These are phyloP conservation scores for Leucophora obtusa DNA, from an alignment of 2,888 invertebrate species.

Conservation along the genomic window DNA sequence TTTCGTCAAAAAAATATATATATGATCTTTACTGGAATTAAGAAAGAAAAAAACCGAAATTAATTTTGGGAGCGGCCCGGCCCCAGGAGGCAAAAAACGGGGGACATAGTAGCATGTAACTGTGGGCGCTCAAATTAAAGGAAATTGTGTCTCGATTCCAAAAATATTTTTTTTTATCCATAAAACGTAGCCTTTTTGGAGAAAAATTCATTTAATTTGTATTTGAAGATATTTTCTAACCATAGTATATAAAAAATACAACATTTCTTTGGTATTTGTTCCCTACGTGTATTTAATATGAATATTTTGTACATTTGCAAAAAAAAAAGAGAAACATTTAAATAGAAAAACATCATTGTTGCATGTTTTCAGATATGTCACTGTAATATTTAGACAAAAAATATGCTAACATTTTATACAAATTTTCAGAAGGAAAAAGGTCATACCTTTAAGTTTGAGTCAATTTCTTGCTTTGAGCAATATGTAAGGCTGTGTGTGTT, in stretches of 20 bases:
- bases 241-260: not conserved
- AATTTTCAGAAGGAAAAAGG: conserved; percentile 6
- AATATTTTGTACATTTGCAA: not conserved
- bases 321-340: not conserved
- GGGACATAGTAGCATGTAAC: no score
- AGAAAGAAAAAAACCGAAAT: no score
- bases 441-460: conserved; percentile 23
- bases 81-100: no score
- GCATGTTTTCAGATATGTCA: conserved; percentile 26
- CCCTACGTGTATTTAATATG: conserved; percentile 21
- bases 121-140: no score
- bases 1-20: no score
- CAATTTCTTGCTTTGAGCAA: conserved; percentile 20
- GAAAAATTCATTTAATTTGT: no score
- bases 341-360: conserved; percentile 15
- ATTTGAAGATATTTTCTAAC: no score
- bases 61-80: no score
- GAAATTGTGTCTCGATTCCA: no score
- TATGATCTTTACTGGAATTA: no score
- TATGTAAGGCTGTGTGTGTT: not conserved
- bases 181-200: no score
- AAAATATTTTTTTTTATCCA: no score
- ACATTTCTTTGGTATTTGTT: conserved; percentile 1
- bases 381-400: not conserved
- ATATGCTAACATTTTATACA: not conserved